Percentiles rank a stretch among this genome's conserved stretches.
phyloP scores from a whole-genome alignment of 2,797 vertebrate species.

The Coluber constrictor region DNA sequence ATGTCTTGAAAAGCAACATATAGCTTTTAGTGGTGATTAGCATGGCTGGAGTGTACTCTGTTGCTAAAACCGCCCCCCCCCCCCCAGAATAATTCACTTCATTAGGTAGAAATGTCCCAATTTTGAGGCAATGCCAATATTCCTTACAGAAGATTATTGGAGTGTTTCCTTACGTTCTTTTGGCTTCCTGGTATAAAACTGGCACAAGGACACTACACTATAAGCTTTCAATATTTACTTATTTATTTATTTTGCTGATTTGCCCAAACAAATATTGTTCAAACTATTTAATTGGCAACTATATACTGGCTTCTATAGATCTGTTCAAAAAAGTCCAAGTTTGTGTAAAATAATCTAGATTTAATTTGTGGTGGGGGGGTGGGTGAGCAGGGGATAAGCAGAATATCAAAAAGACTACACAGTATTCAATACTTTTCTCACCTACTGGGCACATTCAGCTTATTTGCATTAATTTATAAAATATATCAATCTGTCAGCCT shows the following conservation, averaged over 20 bases:
- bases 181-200: neutral
- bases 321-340: neutral
- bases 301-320: neutral
- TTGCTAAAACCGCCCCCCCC: neutral
- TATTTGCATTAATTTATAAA: neutral
- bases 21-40: neutral
- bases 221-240: neutral
- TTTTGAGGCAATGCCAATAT: neutral
- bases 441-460: neutral
- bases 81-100: neutral
- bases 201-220: neutral
- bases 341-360: conserved; percentile 2
- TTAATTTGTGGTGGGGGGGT: neutral
- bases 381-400: neutral
- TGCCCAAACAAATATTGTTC: neutral
- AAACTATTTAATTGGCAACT: neutral
- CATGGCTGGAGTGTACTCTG: neutral
- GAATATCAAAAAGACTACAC: neutral
- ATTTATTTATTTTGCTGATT: neutral
- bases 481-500: neutral
- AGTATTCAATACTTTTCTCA: neutral
- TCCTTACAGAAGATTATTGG: neutral
- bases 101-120: neutral
- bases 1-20: neutral
- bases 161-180: neutral